These are phyloP conservation scores for Monomorium pharaonis DNA, from an alignment of 1,140 invertebrate genomes.

Conservation along the genomic window DNA sequence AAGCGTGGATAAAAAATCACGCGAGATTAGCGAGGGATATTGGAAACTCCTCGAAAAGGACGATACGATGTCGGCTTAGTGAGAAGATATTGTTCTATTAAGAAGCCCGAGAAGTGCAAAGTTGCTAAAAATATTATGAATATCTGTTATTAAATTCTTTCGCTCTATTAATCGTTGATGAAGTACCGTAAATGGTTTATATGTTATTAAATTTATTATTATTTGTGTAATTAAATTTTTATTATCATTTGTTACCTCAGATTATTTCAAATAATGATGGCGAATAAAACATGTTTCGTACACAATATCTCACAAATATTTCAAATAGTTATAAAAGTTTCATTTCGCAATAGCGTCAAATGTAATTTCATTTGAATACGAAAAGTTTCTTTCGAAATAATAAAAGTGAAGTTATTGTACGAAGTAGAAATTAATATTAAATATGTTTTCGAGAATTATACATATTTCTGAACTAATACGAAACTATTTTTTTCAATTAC, in stretches of 20 bases:
- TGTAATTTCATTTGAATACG: neutral
- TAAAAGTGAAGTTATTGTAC: neutral
- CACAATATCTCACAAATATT: neutral
- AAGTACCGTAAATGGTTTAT: neutral
- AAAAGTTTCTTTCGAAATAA: neutral
- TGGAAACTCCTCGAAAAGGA: slow-evolving; percentile 42
- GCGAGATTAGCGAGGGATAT: slow-evolving; percentile 51
- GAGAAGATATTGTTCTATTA: slow-evolving; percentile 2
- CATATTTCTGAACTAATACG: neutral
- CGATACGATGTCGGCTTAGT: neutral
- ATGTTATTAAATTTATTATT: neutral
- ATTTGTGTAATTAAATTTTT: neutral
- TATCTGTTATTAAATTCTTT: slow-evolving; percentile 6
- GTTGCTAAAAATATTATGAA: neutral
- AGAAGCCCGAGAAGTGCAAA: slow-evolving; percentile 1
- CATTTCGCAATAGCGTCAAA: neutral
- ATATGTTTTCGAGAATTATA: neutral
- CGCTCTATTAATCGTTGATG: neutral
- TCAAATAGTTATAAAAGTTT: neutral
- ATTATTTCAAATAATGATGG: slow-evolving; percentile 15
- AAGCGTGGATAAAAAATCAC: slow-evolving; percentile 53
- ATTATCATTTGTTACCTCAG: neutral
- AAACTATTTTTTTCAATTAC: slow-evolving; percentile 5
- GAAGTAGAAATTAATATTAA: neutral
- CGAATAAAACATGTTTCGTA: neutral